Evolutionary conservation across 2,888 invertebrate genomes (phyloP).

Genomic region (Ochropleura plecta): DNA sequence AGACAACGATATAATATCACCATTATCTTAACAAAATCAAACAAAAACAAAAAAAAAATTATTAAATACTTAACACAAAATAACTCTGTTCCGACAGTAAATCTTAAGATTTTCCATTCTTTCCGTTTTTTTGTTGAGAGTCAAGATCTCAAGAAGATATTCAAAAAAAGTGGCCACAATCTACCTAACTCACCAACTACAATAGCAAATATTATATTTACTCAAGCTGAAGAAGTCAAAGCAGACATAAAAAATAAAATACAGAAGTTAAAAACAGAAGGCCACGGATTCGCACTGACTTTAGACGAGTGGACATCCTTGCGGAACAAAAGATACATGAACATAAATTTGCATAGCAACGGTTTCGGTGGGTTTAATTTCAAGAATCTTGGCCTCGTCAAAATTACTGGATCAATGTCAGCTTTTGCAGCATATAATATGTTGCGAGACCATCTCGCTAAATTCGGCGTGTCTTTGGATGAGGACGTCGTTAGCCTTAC

Average conservation of each 20-base stretch:
- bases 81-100: too few relatives aligned
- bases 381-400: not conserved
- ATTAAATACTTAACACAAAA: too few relatives aligned
- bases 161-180: slow-evolving; percentile 8
- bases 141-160: not conserved
- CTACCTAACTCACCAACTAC: slow-evolving; percentile 20
- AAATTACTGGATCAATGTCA: slow-evolving; percentile 5
- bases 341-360: slow-evolving; percentile 4
- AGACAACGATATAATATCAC: too few relatives aligned
- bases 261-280: not conserved
- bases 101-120: too few relatives aligned
- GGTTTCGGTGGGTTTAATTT: not conserved
- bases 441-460: not conserved
- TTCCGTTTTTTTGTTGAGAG: slow-evolving; percentile 11
- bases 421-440: not conserved
- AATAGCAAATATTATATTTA: slow-evolving; percentile 12
- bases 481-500: slow-evolving; percentile 1
- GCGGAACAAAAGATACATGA: not conserved
- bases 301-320: slow-evolving; percentile 2
- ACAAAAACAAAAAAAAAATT: too few relatives aligned
- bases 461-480: not conserved
- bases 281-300: not conserved
- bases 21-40: too few relatives aligned
- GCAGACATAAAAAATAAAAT: not conserved
- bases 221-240: slow-evolving; percentile 17